phyloP scores from a whole-genome alignment of 2,888 invertebrate genomes.

The Oscheius sp. region DNA sequence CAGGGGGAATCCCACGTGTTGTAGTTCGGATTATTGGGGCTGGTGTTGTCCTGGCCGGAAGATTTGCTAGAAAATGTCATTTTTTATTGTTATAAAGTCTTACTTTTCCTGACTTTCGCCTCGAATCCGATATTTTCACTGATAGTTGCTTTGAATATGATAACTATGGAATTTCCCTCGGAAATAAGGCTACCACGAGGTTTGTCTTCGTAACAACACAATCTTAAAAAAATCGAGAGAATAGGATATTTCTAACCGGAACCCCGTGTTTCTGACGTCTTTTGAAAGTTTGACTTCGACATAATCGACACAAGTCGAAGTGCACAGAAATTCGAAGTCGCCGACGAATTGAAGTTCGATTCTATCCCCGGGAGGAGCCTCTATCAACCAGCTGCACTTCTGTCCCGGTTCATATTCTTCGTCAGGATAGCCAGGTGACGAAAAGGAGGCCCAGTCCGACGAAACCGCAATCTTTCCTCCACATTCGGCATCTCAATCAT shows the following conservation, averaged over 20 bases:
- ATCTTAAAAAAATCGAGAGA: slow-evolving; percentile 45
- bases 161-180: slow-evolving; percentile 88
- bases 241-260: slow-evolving; percentile 47
- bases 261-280: slow-evolving; percentile 69
- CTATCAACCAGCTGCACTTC: slow-evolving; percentile 68
- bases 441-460: slow-evolving; percentile 48
- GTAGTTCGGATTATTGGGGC: slow-evolving; percentile 53
- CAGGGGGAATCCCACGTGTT: slow-evolving; percentile 43
- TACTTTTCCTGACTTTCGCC: slow-evolving; percentile 56
- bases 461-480: slow-evolving; percentile 59
- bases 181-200: slow-evolving; percentile 93
- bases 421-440: slow-evolving; percentile 59
- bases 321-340: slow-evolving; percentile 71
- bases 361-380: slow-evolving; percentile 51
- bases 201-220: slow-evolving; percentile 66
- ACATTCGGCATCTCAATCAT: slow-evolving; percentile 64
- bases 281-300: slow-evolving; percentile 69
- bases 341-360: slow-evolving; percentile 70
- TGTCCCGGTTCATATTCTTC: slow-evolving; percentile 63
- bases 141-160: slow-evolving; percentile 79
- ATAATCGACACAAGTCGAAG: slow-evolving; percentile 70
- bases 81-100: neutral
- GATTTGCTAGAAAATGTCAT: slow-evolving; percentile 37
- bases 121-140: slow-evolving; percentile 67
- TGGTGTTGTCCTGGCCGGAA: slow-evolving; percentile 52